Conservation (phyloP, 2,888 invertebrate genomes). For the Lissonota sp. region DNA sequence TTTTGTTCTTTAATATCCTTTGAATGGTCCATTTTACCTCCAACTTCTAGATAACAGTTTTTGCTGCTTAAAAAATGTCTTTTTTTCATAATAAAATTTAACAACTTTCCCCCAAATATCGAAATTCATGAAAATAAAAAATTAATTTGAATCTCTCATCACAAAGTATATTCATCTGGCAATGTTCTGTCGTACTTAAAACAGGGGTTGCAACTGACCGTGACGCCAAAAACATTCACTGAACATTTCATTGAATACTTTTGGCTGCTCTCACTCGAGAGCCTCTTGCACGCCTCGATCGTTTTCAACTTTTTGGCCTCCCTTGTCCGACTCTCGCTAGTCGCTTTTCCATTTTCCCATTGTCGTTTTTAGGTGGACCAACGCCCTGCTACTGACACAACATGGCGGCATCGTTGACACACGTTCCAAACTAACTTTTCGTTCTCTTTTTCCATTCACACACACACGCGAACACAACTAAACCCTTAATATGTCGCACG, state of each 20-base stretch:
- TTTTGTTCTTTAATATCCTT: too few species aligned
- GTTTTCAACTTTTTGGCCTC: conserved; percentile 68
- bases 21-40: too few species aligned
- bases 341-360: conserved; percentile 13
- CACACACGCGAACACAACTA: conserved; percentile 49
- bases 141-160: neutral
- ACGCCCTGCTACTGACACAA: conserved; percentile 35
- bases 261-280: conserved; percentile 24
- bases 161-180: too few species aligned
- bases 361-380: conserved; percentile 15
- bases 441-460: conserved; percentile 34
- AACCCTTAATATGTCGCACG: conserved; percentile 76
- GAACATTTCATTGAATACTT: conserved; percentile 13
- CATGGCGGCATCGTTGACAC: conserved; percentile 20
- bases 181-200: neutral
- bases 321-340: neutral
- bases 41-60: too few species aligned
- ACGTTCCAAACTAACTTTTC: conserved; percentile 49
- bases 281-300: conserved; percentile 57
- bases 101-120: neutral
- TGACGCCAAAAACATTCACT: conserved; percentile 63
- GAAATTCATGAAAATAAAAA: neutral
- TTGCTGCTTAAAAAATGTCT: neutral
- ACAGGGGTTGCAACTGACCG: conserved; percentile 33
- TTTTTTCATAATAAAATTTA: neutral